Conservation (phyloP, 2,888 invertebrate genomes). For the Coremacera marginata region DNA sequence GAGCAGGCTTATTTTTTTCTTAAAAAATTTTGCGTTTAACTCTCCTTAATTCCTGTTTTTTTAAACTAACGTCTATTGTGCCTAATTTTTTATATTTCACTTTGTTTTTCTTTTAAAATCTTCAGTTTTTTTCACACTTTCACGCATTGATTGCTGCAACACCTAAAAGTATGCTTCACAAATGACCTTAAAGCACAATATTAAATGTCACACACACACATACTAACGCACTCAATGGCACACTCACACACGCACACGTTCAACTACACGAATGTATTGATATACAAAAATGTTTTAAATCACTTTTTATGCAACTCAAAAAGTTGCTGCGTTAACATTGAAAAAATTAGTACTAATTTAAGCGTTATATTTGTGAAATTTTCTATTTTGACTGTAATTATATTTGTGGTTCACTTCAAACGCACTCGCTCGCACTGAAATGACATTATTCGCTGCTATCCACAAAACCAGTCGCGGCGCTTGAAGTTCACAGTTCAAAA, state of each 20-base stretch:
- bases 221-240: not conserved
- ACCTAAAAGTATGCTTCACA: conserved; percentile 44
- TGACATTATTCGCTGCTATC: not conserved
- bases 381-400: not conserved
- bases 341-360: not conserved
- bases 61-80: not conserved
- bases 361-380: not conserved
- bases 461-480: not conserved
- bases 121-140: conserved; percentile 30
- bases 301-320: not conserved
- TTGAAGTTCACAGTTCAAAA: not conserved
- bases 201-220: conserved; percentile 41
- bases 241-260: not conserved
- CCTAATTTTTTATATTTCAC: not conserved
- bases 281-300: not conserved
- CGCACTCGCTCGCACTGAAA: conserved; percentile 1
- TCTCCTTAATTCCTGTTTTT: not conserved
- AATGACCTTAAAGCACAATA: conserved; percentile 55
- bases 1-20: not conserved
- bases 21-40: not conserved
- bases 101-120: not conserved
- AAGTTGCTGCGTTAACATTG: too few relatives aligned
- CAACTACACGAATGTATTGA: not conserved
- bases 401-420: not conserved
- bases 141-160: conserved; percentile 1